Conservation (phyloP, 2,113 vertebrate species). For the Siniperca knerii region DNA sequence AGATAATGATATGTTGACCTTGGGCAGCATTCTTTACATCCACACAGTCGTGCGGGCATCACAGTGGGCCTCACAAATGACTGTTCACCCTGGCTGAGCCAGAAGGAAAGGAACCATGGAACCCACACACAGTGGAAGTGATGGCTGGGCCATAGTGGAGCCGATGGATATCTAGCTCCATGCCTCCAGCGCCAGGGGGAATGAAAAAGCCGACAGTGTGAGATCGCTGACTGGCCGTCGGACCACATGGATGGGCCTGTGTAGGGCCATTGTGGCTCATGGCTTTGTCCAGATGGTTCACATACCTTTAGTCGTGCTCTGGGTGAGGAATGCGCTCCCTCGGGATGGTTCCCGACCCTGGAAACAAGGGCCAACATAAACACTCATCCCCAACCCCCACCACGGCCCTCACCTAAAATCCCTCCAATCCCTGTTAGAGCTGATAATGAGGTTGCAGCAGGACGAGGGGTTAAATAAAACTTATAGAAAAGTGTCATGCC, state of each 20-base stretch:
- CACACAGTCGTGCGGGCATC: conserved; percentile 57
- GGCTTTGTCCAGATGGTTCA: conserved; percentile 88
- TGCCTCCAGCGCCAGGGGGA: conserved; percentile 35
- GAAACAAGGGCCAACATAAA: conserved; percentile 88
- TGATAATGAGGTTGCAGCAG: conserved; percentile 58
- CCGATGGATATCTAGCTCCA: conserved; percentile 62
- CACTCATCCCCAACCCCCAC: conserved; percentile 78
- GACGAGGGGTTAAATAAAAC: conserved; percentile 25
- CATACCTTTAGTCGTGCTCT: conserved; percentile 85
- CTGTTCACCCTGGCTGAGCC: conserved; percentile 41
- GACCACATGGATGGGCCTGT: conserved; percentile 70
- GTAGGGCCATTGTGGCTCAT: conserved; percentile 83
- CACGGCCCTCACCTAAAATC: conserved; percentile 67
- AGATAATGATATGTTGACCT: conserved; percentile 63
- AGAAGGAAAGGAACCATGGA: conserved; percentile 45
- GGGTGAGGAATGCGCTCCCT: conserved; percentile 87
- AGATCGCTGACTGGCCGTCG: conserved; percentile 27
- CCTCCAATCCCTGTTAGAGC: conserved; percentile 54
- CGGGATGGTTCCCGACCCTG: conserved; percentile 82
- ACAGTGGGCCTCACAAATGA: conserved; percentile 55
- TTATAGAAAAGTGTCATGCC: background rate
- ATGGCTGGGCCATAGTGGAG: conserved; percentile 42
- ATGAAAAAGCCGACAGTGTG: conserved; percentile 55
- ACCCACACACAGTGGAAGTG: conserved; percentile 29
- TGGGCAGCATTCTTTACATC: conserved; percentile 65